Evolutionary conservation across 2,113 vertebrate species (phyloP), one percentile per base, ranked within the genome.

Genomic region (Lagopus leucura): DNA sequence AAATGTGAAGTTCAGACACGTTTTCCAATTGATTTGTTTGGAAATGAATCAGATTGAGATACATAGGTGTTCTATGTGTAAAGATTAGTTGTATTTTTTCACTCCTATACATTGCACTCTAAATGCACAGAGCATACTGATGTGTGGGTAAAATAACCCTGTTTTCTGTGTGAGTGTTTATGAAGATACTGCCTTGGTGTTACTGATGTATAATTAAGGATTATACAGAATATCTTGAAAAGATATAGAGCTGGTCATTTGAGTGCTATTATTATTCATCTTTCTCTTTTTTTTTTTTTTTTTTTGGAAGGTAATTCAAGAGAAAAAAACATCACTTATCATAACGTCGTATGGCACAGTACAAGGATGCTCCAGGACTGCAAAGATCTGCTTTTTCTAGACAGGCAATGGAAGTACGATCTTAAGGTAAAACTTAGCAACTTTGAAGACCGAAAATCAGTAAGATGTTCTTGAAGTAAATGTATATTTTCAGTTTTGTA

Each of bases 31-130:
- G 3, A 5, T 57, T 85, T 43, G 24, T 79, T 91, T 89, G 76
- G 45, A 86, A 81, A 87, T 18, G 4, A 54, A 3, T 61, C 52
- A 60, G 27, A 27, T 55, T 81, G 73, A 38, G 82, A 30, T 86
- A 47, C 25, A 76, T 3, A 27, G 38, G 36, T 71, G 3, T 72
- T 71, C 86, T 65, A 24, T 0, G 0, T 54, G 27, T 25, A 18
- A 86, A 69, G 14, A 65, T 90, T 71, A 65, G 40, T 76, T 78
- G 20, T 36, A 30, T 85, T 87, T 77, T 89, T 82, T 75, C 54
- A 73, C 55, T 96, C 64, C 57, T 81, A 28, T 81, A 85, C 82
- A 88, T 85, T 76, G 22, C 18, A 36, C 36, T 61, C 72, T 81
- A 81, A 95, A 82, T 48, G 60, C 74, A 3, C 63, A 91, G 67